These are phyloP conservation scores for Nerophis ophidion DNA, from an alignment of 2,113 vertebrate genomes.

Conservation along the genomic window DNA sequence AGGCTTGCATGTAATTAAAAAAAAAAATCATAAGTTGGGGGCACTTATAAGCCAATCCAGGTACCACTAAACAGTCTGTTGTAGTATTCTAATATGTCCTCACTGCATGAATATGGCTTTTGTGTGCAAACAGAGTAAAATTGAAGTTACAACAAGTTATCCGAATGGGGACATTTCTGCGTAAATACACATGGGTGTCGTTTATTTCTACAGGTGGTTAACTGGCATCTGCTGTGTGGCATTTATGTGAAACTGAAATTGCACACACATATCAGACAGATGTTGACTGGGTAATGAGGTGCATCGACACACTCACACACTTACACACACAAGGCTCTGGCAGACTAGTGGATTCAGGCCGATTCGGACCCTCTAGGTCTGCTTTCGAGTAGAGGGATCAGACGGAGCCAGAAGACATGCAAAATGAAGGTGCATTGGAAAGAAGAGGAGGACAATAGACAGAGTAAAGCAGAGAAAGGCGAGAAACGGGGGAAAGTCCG, in stretches of 20 bases:
- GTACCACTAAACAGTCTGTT: no score
- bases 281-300: conserved; percentile 37
- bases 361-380: conserved; percentile 57
- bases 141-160: background rate
- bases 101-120: background rate
- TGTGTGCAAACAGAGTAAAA: background rate
- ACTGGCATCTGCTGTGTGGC: conserved; percentile 26
- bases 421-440: conserved; percentile 20
- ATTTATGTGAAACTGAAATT: conserved; percentile 34
- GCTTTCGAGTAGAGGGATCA: conserved; percentile 47
- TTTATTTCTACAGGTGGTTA: conserved; percentile 18
- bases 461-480: conserved; percentile 4
- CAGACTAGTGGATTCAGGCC: conserved; percentile 46
- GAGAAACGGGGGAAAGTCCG: background rate
- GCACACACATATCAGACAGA: conserved; percentile 32
- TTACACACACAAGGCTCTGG: conserved; percentile 26
- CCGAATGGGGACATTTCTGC: background rate
- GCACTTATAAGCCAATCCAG: no score
- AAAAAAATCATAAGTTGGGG: no score
- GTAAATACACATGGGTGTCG: background rate
- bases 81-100: no score
- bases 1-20: no score
- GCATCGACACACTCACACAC: conserved; percentile 4
- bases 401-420: conserved; percentile 40
- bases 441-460: conserved; percentile 17